Base-by-base conservation (phyloP, 2,113 vertebrate species). In the Nesogale talazaci region DNA sequence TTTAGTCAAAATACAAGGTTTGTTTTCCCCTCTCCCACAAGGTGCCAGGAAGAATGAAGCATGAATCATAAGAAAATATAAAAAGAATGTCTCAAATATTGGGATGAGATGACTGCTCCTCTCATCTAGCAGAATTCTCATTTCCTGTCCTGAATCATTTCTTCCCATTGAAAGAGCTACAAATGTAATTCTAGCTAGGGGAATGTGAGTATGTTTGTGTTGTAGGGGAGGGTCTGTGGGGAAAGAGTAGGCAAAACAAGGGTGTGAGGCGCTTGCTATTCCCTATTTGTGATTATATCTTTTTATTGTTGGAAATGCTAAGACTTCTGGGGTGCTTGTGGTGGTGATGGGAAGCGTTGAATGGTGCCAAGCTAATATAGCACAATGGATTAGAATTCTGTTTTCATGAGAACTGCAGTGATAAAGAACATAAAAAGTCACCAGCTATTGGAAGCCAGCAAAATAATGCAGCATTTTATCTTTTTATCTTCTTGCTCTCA, bases 11-110 rank as follows among this genome's bases (percentile, higher is more conserved):
- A 96, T 36, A 77, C 52, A 90, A n/a, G 27, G 72, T 42, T 27
- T 23, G 63, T 42, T 36, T 52, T 46, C 56, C 42, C 20, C 65
- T 67, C 59, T 76, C 8, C 29, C 77, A 59, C 52, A 90, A 87
- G 76, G 77, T 93, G 42, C 74, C 86, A 93, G 57, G 90, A 90
- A 89, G n/a, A 90, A 80, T 86, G 70, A 83, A 34, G 6, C 27
- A 52, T 94, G 89, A 94, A 31, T 94, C 83, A 79, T 65, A 69
- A 57, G 76, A 92, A 93, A 94, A 94, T 74, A 52, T 67, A 93
- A 83, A 91, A 63, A n/a, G 61, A 93, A 84, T 57, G 56, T 88
- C 63, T 92, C 25, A 80, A 83, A 46, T 80, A 69, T 27, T 84
- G 36, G 42, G 42, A n/a, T 83, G 76, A 83, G 46, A 79, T 67